Conservation (phyloP, 2,113 vertebrate genomes). For the Nothoprocta pentlandii region DNA sequence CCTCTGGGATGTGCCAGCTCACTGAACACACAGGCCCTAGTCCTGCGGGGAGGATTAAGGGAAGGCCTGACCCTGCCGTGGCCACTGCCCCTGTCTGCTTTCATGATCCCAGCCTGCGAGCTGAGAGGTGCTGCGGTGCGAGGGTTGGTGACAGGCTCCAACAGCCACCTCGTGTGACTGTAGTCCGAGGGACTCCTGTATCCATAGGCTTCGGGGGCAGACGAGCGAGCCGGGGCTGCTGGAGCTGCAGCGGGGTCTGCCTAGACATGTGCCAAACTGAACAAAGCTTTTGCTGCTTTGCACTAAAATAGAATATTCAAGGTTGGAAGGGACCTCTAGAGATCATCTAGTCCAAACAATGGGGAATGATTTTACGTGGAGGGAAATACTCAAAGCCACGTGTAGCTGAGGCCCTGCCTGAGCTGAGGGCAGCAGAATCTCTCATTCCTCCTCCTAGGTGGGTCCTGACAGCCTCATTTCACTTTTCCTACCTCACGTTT, state of each 20-base stretch:
- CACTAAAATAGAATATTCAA: no score
- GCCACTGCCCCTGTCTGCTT: not conserved
- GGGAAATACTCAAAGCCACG: not conserved
- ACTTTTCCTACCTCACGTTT: not conserved
- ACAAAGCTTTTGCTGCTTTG: not conserved
- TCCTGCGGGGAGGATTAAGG: not conserved
- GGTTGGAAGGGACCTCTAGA: no score
- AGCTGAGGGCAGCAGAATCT: not conserved
- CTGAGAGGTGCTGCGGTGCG: not conserved
- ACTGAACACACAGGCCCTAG: not conserved
- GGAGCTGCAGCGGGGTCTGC: not conserved
- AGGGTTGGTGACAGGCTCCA: not conserved
- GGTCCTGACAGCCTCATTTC: no score
- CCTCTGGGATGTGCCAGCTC: conserved; percentile 14
- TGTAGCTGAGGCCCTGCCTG: not conserved
- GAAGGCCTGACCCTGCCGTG: not conserved
- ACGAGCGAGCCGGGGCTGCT: not conserved
- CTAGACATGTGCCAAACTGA: not conserved
- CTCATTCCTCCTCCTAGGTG: not conserved
- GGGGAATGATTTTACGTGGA: not conserved
- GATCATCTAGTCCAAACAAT: not conserved
- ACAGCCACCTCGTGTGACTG: not conserved
- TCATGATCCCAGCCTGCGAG: not conserved
- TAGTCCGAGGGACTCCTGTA: not conserved
- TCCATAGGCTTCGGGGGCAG: not conserved